phyloP scores from a whole-genome alignment of 2,797 vertebrate genomes.

The Australoheros facetus region DNA sequence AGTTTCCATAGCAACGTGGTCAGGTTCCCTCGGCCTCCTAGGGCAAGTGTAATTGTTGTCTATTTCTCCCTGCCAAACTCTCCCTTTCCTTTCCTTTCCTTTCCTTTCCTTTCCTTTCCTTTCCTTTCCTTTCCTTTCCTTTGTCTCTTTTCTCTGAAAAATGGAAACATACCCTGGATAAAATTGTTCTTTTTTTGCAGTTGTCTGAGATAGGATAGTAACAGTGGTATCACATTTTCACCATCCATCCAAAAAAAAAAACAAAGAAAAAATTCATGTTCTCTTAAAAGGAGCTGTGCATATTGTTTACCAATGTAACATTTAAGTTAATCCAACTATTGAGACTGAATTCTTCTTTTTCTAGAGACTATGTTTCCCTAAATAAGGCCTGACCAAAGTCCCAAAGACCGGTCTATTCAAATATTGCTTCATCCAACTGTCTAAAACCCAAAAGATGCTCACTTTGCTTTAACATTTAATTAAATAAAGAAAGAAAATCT shows the following conservation, averaged over 20 bases:
- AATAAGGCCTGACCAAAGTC: neutral
- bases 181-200: constrained; percentile 23
- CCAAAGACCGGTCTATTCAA: neutral
- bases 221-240: neutral
- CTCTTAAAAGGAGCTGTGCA: neutral
- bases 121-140: constrained; percentile 32
- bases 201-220: neutral
- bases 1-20: constrained; percentile 87
- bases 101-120: constrained; percentile 30
- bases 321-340: constrained; percentile 6
- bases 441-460: neutral
- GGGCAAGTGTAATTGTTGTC: constrained; percentile 87
- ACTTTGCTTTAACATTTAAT: neutral
- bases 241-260: neutral
- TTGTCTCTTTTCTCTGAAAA: constrained; percentile 27
- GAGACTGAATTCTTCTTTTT: neutral
- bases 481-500: neutral
- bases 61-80: constrained; percentile 77
- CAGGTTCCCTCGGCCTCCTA: constrained; percentile 84
- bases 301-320: neutral
- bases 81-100: constrained; percentile 28
- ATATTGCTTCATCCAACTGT: neutral
- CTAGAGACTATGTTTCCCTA: neutral
- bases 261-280: neutral
- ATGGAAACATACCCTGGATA: constrained; percentile 28